phyloP scores from a whole-genome alignment of 1,140 invertebrate genomes.

The Bombus ignitus region DNA sequence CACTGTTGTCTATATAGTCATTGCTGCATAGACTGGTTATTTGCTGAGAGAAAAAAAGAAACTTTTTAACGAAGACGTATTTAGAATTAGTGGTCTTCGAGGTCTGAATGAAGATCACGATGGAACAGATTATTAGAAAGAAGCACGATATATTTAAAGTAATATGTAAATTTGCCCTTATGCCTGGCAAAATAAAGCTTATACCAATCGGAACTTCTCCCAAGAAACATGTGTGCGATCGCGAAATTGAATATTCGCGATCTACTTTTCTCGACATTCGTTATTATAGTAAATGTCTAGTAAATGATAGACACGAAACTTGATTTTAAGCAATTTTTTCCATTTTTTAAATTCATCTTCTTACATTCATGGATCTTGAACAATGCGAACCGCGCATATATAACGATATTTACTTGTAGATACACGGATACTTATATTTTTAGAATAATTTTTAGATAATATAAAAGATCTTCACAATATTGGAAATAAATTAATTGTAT shows the following conservation, averaged over 20 bases:
- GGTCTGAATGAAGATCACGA: slow-evolving; percentile 2
- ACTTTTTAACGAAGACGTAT: slow-evolving; percentile 49
- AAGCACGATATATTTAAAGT: slow-evolving; percentile 41
- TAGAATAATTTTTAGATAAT: slow-evolving; percentile 51
- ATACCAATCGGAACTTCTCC: slow-evolving; percentile 29
- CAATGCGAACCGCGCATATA: background rate
- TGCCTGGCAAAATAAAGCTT: slow-evolving; percentile 66
- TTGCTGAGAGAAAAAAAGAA: slow-evolving; percentile 14
- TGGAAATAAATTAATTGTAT: slow-evolving; percentile 28
- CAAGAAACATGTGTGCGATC: background rate
- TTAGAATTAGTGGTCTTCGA: slow-evolving; percentile 32
- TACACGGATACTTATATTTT: slow-evolving; percentile 50
- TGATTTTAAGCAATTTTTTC: slow-evolving; percentile 11
- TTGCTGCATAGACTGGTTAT: slow-evolving; percentile 53
- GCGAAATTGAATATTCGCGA: background rate
- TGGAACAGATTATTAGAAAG: slow-evolving; percentile 17
- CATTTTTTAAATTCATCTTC: background rate
- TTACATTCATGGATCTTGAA: slow-evolving; percentile 1
- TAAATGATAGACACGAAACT: background rate
- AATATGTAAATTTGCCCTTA: slow-evolving; percentile 48
- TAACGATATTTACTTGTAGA: slow-evolving; percentile 25
- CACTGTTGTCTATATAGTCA: slow-evolving; percentile 49
- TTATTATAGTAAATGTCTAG: background rate
- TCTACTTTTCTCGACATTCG: background rate
- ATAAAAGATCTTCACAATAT: background rate